Evolutionary conservation across 2,113 vertebrate genomes (phyloP).

Genomic region (Holacanthus passer): DNA sequence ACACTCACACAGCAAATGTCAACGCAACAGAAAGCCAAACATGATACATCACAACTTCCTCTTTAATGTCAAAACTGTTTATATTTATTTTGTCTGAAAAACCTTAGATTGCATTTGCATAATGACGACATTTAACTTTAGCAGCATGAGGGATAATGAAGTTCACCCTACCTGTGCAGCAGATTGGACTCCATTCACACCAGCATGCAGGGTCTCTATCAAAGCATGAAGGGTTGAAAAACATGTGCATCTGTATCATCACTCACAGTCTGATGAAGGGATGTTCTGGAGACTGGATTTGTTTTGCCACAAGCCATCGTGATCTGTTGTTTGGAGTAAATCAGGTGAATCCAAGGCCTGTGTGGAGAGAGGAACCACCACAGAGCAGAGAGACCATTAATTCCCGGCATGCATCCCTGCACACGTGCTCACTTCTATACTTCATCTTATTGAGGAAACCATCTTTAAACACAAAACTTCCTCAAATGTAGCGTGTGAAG

Average conservation of each 20-base stretch:
- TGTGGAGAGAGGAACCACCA: not conserved
- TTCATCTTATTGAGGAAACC: not conserved
- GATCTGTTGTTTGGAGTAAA: not conserved
- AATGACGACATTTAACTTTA: not conserved
- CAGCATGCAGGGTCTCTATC: not conserved
- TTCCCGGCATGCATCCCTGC: not conserved
- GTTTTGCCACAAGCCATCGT: not conserved
- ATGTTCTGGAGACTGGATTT: not conserved
- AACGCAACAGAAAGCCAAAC: not conserved
- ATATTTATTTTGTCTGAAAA: not conserved
- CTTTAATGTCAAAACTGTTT: not conserved
- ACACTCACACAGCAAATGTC: not conserved
- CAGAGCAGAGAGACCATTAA: not conserved
- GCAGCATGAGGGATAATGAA: too few species aligned
- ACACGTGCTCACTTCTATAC: too few species aligned
- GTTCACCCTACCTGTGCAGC: not conserved
- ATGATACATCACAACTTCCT: not conserved
- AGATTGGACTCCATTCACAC: not conserved
- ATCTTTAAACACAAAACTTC: not conserved
- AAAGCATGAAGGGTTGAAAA: not conserved
- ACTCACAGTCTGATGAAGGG: not conserved
- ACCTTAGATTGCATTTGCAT: not conserved
- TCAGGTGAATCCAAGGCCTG: not conserved
- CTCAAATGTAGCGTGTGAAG: not conserved
- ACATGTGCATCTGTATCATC: not conserved